A percentile compares a stretch with the other conserved stretches of the same genome.
These are phyloP conservation scores for Drosophila eugracilis DNA, from an alignment of 1,140 invertebrate species.

Conservation along the genomic window DNA sequence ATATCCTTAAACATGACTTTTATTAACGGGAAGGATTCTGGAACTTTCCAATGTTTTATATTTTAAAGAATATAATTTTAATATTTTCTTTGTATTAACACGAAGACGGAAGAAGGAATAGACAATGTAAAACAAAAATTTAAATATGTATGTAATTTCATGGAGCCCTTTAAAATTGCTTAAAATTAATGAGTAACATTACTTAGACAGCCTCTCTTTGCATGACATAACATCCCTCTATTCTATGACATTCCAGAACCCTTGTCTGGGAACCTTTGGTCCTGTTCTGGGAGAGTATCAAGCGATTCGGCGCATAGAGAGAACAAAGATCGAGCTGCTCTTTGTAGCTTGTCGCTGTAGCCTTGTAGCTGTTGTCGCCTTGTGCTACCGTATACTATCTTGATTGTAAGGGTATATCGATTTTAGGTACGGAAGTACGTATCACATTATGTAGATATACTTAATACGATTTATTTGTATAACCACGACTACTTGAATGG, in stretches of 20 bases:
- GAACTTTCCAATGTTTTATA: no score
- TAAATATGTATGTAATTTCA: no score
- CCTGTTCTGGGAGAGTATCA: conserved; percentile 32
- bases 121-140: no score
- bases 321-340: conserved; percentile 46
- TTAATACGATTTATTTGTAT: no score
- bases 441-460: no score
- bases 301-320: conserved; percentile 37
- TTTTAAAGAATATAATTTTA: no score
- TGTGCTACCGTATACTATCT: background rate
- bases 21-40: no score
- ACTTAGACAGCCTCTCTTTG: background rate
- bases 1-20: no score
- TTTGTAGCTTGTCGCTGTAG: conserved; percentile 42
- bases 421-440: no score
- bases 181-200: background rate
- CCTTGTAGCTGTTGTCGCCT: conserved; percentile 23
- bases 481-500: no score
- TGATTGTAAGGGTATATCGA: background rate
- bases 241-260: conserved; percentile 14
- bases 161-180: background rate
- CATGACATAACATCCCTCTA: conserved; percentile 4
- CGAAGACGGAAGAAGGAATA: no score
- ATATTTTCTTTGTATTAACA: no score
- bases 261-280: background rate